Percentiles rank a stretch among this genome's conserved stretches.
Conservation (phyloP, 1,140 invertebrate genomes). For the Coenobita brevimanus region DNA sequence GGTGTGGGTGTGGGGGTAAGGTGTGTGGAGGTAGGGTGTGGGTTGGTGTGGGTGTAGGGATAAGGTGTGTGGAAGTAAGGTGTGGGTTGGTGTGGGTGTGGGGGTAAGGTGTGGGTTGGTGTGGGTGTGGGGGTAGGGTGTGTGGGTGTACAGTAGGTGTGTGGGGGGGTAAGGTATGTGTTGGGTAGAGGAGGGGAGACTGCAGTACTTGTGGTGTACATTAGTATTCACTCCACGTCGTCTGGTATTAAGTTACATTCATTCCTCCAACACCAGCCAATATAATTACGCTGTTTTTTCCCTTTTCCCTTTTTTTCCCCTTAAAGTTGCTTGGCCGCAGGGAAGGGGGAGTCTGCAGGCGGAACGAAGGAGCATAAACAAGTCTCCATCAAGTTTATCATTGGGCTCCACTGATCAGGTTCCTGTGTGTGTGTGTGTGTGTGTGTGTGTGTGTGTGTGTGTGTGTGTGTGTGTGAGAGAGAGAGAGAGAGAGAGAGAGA, state of each 20-base stretch:
- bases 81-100: background rate
- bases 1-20: background rate
- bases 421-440: too few species aligned
- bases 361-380: too few species aligned
- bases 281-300: conserved; percentile 35
- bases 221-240: conserved; percentile 39
- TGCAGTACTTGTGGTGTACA: background rate
- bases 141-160: background rate
- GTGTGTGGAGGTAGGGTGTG: background rate
- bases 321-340: too few species aligned
- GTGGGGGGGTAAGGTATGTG: background rate
- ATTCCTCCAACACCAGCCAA: conserved; percentile 25
- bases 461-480: too few species aligned
- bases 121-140: background rate
- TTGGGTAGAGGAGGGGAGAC: background rate
- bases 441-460: too few species aligned
- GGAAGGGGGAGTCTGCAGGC: too few species aligned
- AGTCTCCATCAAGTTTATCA: too few species aligned
- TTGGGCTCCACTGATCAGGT: too few species aligned
- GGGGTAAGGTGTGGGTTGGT: background rate
- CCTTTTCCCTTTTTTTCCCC: background rate
- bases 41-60: background rate
- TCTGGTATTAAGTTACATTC: conserved; percentile 42
- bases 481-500: too few species aligned
- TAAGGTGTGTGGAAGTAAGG: background rate